Evolutionary conservation across 2,797 vertebrate species (phyloP), one percentile per base, ranked within the genome.

Genomic region (Sorex maritimensis): DNA sequence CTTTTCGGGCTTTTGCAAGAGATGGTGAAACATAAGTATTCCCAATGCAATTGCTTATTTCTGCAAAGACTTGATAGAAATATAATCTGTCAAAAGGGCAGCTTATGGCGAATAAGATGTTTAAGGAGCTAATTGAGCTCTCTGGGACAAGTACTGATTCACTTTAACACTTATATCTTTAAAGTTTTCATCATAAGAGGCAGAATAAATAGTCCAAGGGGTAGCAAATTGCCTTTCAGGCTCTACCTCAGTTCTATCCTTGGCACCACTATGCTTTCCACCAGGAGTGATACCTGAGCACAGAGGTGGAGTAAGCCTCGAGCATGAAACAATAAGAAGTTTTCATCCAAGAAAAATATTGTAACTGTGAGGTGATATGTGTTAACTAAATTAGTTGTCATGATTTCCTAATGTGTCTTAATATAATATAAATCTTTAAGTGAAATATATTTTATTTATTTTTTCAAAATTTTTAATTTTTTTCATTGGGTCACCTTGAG

Each of bases 21-120:
- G 19, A 9, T 61, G 58, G 58, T 5, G 34, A 78, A 73, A 38
- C 30, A 26, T 80, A 83, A 30, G 71, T 78, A 61, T 30, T 79
- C 82, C 28, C 14, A 87, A 28, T 75, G 4, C 23, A 82, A 2
- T 49, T 78, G 74, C 83, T 81, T 96, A 94, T 52, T 90, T 94
- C 46, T 91, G 15, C 9, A 67, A 15, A 85, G 69, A 77, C 21
- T 34, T 68, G 49, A 30, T 9, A 46, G 21, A 67, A 67, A 84
- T 88, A 55, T 49, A 61, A 46, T 74, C 34, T 91, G 17, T 19
- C 24, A 63, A 74, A 88, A 92, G 87, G 49, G 89, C 21, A 72
- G 58, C 19, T 61, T 77, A 65, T 69, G 41, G 41, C 28, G 28
- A 61, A 11, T 55, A 67, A 75, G n/a, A 13, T 72, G 2, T 72